These are phyloP conservation scores for Vanessa cardui DNA, from an alignment of 2,888 invertebrate genomes.

Conservation along the genomic window DNA sequence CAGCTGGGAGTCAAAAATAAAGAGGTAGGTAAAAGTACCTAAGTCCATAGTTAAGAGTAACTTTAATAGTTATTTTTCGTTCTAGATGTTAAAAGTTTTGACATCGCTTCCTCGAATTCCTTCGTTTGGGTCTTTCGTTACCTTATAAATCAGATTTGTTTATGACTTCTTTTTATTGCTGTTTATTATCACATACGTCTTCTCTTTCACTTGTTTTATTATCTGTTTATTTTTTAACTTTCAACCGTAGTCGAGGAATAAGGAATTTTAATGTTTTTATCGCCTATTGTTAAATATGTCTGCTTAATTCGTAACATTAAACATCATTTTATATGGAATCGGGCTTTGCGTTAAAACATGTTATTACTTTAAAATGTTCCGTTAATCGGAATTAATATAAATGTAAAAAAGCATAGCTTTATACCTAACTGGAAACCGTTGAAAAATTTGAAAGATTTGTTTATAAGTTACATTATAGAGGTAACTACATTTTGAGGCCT, in stretches of 20 bases:
- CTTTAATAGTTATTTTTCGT: conserved; percentile 17
- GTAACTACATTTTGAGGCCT: conserved; percentile 48
- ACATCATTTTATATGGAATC: no score
- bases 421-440: neutral
- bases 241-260: conserved; percentile 26
- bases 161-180: conserved; percentile 37
- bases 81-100: neutral
- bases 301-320: no score
- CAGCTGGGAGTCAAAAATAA: conserved; percentile 19
- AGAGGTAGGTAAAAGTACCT: conserved; percentile 19
- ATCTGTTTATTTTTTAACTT: conserved; percentile 35
- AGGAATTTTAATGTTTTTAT: neutral
- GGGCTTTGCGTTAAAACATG: no score
- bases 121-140: conserved; percentile 31
- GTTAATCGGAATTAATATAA: neutral
- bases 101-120: conserved; percentile 19
- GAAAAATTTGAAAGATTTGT: neutral
- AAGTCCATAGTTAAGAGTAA: neutral
- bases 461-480: conserved; percentile 44
- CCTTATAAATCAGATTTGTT: conserved; percentile 35
- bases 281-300: no score
- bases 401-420: neutral
- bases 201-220: conserved; percentile 34
- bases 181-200: conserved; percentile 38
- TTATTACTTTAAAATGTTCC: no score